phyloP scores from a whole-genome alignment of 2,797 vertebrate genomes.

The Danio jaintianensis region DNA sequence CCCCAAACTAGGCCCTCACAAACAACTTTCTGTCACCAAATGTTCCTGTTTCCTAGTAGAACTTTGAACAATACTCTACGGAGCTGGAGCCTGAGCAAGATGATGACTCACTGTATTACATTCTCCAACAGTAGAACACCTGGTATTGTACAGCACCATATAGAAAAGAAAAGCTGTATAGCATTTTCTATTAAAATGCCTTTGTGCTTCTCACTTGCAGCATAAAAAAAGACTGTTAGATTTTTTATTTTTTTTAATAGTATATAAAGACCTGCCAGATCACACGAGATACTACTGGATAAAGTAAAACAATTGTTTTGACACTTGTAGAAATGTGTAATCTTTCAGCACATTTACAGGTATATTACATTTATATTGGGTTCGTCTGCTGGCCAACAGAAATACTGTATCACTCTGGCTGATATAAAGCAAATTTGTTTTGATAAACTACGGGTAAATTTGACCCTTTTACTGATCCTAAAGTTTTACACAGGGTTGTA shows the following conservation, averaged over 20 bases:
- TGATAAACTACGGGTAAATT: too few species aligned
- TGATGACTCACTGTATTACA: constrained; percentile 15
- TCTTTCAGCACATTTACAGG: background rate
- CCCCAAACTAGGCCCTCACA: constrained; percentile 38
- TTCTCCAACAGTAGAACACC: background rate
- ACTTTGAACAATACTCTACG: constrained; percentile 41
- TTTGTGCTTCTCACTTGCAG: background rate
- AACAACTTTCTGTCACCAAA: constrained; percentile 40
- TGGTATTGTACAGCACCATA: constrained; percentile 13
- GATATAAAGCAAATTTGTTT: background rate
- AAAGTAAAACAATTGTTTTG: background rate
- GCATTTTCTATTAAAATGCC: background rate
- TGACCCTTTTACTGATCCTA: too few species aligned
- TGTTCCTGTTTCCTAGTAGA: constrained; percentile 49
- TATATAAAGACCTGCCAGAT: background rate
- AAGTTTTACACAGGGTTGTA: too few species aligned
- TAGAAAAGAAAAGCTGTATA: constrained; percentile 6
- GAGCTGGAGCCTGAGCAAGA: constrained; percentile 17
- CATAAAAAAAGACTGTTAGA: background rate
- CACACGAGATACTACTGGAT: background rate
- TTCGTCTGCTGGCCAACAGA: background rate
- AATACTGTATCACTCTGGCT: background rate
- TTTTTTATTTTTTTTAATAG: background rate
- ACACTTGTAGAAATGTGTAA: background rate
- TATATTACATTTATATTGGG: background rate